Evolutionary conservation across 2,113 vertebrate species (phyloP), one percentile per base, ranked within the genome.

Genomic region (Calyptomena viridis): DNA sequence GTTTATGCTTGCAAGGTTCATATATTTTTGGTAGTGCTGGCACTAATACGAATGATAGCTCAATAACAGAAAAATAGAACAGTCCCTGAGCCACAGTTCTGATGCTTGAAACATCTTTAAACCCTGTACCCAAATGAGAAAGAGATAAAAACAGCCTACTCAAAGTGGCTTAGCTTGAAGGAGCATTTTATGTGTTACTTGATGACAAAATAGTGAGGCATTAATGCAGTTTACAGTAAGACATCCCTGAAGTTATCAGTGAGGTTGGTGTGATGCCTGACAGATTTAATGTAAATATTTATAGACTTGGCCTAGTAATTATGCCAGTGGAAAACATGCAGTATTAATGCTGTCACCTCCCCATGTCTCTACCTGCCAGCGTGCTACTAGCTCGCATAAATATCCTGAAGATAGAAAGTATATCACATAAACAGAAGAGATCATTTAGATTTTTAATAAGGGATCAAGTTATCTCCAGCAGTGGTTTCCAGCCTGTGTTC

Each of bases 201-300:
- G 96, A 93, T 91, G 89, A 94, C 93, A 95, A 97, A 97, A 97
- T 94, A 97, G 92, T 81, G 93, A 87, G 86, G 83, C 74, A 66
- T 89, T 93, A 95, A 87, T 96, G 88, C 87, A 92, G 63, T 60
- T 96, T 95, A 94, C 78, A 85, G 90, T 88, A 88, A 95, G 95
- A 87, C 74, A 94, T 72, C 74, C 79, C 81, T 87, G 88, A 95
- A 91, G 94, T 95, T 95, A 96, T 94, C 93, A 82, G 56, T 92
- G 90, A 90, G 88, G 85, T 78, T 94, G 83, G 80, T 95, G 79
- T 72, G 80, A 93, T 92, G 91, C 88, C 87, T 95, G 90, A 89
- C 95, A 95, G 91, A 86, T 97, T 96, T 93, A 93, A 90, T 95
- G 94, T 95, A 96, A 97, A 97, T 95, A 96, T 96, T 96, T 96